These are phyloP conservation scores for Steatornis caripensis DNA, from an alignment of 2,113 vertebrate genomes.

Conservation along the genomic window DNA sequence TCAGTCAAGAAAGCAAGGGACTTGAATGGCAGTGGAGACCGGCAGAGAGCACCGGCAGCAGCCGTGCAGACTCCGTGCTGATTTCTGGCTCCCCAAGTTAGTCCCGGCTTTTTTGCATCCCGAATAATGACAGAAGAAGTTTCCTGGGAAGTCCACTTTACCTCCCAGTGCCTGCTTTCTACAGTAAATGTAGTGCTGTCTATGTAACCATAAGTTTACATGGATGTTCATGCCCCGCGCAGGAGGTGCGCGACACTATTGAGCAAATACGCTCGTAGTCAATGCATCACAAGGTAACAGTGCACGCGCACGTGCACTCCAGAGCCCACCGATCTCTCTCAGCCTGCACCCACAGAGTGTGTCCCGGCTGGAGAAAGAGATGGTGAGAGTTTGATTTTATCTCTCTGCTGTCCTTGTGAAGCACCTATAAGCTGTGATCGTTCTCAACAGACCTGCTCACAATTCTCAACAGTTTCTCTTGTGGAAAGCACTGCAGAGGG, in stretches of 20 bases:
- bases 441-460: not conserved
- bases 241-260: fast-evolving
- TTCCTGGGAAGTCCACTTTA: not conserved
- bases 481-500: not conserved
- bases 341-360: not conserved
- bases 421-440: fast-evolving
- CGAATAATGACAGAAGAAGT: not conserved
- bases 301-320: not conserved
- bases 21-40: fast-evolving
- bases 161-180: not conserved
- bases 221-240: fast-evolving
- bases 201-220: not conserved
- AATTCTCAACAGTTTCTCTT: not conserved
- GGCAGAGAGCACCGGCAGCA: not conserved
- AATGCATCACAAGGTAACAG: not conserved
- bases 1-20: not conserved
- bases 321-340: not conserved
- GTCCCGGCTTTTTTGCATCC: not conserved
- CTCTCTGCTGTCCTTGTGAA: not conserved
- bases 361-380: not conserved
- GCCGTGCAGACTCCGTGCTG: not conserved
- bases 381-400: not conserved
- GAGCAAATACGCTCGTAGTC: not conserved
- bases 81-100: not conserved
- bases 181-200: not conserved